These are phyloP conservation scores for Agrotis exclamationis DNA, from an alignment of 2,888 invertebrate species.

Conservation along the genomic window DNA sequence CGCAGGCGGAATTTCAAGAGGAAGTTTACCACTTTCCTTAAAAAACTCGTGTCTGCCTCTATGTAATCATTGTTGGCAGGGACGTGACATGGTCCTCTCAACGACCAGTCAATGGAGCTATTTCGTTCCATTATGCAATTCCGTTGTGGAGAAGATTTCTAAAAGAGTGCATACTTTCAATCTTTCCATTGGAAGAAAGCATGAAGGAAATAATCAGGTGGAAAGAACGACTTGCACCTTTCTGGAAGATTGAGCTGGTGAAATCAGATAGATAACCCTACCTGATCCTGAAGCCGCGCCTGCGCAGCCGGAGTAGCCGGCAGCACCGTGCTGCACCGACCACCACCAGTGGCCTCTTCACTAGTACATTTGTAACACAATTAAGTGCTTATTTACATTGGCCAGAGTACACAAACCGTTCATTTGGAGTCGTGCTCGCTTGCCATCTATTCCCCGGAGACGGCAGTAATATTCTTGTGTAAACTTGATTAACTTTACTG, in stretches of 20 bases:
- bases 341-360: constrained; percentile 16
- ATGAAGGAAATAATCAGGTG: constrained; percentile 44
- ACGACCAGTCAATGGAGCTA: constrained; percentile 23
- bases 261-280: no score
- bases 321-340: background rate
- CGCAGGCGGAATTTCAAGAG: no score
- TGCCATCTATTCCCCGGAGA: constrained; percentile 35
- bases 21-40: no score
- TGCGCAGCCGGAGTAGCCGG: no score
- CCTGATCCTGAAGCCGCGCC: no score
- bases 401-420: constrained; percentile 39
- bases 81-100: background rate
- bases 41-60: no score
- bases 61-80: background rate
- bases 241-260: no score
- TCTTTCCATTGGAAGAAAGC: background rate
- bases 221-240: background rate
- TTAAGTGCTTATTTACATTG: constrained; percentile 44
- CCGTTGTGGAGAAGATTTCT: constrained; percentile 14
- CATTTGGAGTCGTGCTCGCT: constrained; percentile 32
- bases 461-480: constrained; percentile 44
- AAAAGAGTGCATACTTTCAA: constrained; percentile 21
- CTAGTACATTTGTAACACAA: constrained; percentile 34
- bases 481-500: constrained; percentile 46
- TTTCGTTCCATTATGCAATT: constrained; percentile 33